Evolutionary conservation across 2,888 invertebrate genomes (phyloP), one percentile per base, ranked within the genome.

Genomic region (Calephelis perditalis): DNA sequence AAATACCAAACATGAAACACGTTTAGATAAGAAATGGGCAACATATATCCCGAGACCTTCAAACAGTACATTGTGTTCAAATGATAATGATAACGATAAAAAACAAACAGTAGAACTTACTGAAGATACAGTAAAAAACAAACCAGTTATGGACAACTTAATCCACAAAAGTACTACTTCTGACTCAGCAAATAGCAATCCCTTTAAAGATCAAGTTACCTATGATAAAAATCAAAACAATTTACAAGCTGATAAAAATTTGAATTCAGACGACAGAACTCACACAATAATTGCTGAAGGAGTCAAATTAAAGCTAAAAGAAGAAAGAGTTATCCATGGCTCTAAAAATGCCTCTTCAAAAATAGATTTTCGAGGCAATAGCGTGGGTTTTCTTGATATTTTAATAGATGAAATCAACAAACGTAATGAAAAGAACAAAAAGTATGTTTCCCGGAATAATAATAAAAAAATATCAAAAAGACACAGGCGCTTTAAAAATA

Each of bases 401-500:
- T 10, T 49, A 10, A n/a, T 49, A 26, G 15, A 49, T 26, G 26
- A 49, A 10, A 26, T 49, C 5, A 10, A 7, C 15, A 49, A 26
- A 49, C 49, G 26, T 9, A 49, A n/a, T 26, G 49, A 5, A 6
- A 49, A 15, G 26, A 49, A 26, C 5, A 49, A 49, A 49, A 15
- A 3, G 9, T 7, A 15, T 7, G 7, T 47, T 37, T 44, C 26
- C 12, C 2, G 12, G 43, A 12, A 10, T 7, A 44, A 43, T 56
- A 12, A 10, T 7, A 44, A 43, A 44, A 7, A 10, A 49, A 58
- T 47, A 35, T 35, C 43, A 12, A 54, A 44, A 12, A 59, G 26
- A 54, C 26, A n/a, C 35, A 52, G 36, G n/a, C 9, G 35, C n/a
- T 62, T 71, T 65, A 36, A 69, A 68, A 3, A 70, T 69, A 56